Conservation (phyloP, 2,113 vertebrate genomes). For the Elephantulus edwardii region DNA sequence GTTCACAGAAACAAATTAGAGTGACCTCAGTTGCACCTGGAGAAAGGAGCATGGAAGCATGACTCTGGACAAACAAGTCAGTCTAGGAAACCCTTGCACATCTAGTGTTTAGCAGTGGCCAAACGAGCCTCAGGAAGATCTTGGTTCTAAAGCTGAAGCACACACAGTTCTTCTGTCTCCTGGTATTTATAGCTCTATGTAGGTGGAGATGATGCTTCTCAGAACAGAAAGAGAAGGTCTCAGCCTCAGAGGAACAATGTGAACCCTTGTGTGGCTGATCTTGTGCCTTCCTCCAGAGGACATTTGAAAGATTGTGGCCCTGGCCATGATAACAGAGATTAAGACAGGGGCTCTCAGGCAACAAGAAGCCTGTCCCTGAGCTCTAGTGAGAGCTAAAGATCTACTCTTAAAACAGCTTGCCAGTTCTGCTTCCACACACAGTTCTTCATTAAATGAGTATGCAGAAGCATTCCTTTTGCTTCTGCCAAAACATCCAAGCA, state of each 20-base stretch:
- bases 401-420: background rate
- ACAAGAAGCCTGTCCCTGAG: background rate
- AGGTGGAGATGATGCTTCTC: conserved; percentile 41
- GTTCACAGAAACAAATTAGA: background rate
- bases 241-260: background rate
- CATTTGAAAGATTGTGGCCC: background rate
- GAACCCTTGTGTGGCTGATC: background rate
- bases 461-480: background rate
- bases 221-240: conserved; percentile 43
- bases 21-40: background rate
- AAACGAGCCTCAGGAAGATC: background rate
- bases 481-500: background rate
- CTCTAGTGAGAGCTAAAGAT: background rate
- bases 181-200: conserved; percentile 60
- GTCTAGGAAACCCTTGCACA: background rate
- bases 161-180: background rate
- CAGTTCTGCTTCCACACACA: background rate
- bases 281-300: background rate
- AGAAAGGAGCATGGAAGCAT: background rate
- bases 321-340: background rate
- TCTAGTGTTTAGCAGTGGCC: background rate
- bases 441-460: background rate
- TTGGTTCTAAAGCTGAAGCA: background rate
- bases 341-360: background rate
- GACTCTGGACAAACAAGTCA: background rate